Conservation (phyloP, 2,113 vertebrate species). For the Natator depressus region DNA sequence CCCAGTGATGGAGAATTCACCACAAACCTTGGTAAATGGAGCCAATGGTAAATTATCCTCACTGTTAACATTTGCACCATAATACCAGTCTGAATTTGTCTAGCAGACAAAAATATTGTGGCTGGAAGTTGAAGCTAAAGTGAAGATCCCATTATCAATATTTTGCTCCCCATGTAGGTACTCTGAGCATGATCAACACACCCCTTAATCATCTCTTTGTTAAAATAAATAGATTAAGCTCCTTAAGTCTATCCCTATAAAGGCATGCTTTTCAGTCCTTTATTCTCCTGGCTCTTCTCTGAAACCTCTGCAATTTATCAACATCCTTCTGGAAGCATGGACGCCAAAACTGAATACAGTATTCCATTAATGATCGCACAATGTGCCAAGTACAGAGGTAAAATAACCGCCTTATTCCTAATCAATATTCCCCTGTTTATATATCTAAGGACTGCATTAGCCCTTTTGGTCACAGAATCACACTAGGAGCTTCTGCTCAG, state of each 20-base stretch:
- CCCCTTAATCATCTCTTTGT: no score
- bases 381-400: not conserved
- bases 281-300: not conserved
- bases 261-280: not conserved
- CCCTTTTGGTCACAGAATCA: not conserved
- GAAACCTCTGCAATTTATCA: not conserved
- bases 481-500: not conserved
- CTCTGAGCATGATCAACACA: no score
- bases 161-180: no score
- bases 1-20: no score
- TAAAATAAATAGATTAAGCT: no score
- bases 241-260: not conserved
- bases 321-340: not conserved
- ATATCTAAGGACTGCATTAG: not conserved
- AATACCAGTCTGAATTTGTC: no score
- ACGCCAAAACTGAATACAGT: not conserved
- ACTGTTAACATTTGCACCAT: no score
- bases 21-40: not conserved
- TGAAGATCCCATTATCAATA: no score
- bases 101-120: no score
- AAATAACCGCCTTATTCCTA: not conserved
- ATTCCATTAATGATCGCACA: not conserved
- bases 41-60: not conserved
- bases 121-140: no score
- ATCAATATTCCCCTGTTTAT: not conserved